phyloP scores from a whole-genome alignment of 2,888 invertebrate genomes.

The Neria commutata region DNA sequence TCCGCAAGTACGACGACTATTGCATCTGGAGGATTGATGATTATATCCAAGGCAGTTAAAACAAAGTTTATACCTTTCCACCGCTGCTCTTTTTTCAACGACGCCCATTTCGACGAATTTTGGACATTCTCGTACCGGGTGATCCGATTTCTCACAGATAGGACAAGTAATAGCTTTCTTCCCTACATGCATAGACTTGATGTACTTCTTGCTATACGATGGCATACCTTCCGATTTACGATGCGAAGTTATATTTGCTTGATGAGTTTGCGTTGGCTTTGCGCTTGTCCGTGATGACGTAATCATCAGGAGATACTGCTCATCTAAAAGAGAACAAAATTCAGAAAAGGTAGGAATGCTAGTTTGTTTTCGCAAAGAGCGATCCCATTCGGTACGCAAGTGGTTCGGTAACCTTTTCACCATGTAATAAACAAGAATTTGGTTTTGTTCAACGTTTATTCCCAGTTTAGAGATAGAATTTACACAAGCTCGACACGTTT shows the following conservation, averaged over 20 bases:
- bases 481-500: constrained; percentile 18
- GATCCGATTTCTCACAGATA: background rate
- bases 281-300: background rate
- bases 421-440: constrained; percentile 15
- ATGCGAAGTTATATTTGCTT: background rate
- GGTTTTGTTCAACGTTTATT: constrained; percentile 9
- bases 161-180: background rate
- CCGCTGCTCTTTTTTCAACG: background rate
- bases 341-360: constrained; percentile 10
- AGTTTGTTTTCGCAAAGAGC: constrained; percentile 9
- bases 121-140: background rate
- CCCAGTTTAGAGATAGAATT: constrained; percentile 12
- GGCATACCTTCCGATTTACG: too few relatives aligned
- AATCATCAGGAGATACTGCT: constrained; percentile 16
- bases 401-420: constrained; percentile 10
- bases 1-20: constrained; percentile 12
- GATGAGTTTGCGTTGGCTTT: background rate
- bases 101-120: background rate
- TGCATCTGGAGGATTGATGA: constrained; percentile 10
- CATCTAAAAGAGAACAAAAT: constrained; percentile 7
- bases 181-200: background rate
- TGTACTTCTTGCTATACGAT: too few relatives aligned
- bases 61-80: constrained; percentile 11
- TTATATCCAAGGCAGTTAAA: constrained; percentile 18
- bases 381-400: constrained; percentile 13